phyloP scores from a whole-genome alignment of 53 echinoderm and acorn worm species.

The Zoroaster sp. region DNA sequence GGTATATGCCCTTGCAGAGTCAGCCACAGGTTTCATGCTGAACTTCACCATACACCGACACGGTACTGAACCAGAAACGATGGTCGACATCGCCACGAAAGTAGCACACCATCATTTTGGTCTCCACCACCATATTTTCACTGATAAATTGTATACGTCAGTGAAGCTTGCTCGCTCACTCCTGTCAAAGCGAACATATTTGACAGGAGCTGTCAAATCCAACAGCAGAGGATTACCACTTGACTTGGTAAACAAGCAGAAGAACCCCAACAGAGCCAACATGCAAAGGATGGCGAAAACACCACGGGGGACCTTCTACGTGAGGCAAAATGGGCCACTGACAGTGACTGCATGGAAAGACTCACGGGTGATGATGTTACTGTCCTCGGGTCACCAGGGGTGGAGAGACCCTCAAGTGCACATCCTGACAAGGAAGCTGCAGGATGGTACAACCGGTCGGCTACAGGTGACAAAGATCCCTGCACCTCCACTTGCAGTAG shows the following conservation, averaged over 20 bases:
- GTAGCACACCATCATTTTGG: too few relatives aligned
- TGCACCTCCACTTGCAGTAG: too few relatives aligned
- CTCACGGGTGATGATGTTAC: not conserved
- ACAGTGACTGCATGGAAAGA: conserved; percentile 17
- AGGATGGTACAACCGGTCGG: not conserved
- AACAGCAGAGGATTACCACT: conserved; percentile 19
- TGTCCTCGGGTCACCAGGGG: conserved; percentile 43
- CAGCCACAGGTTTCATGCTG: not conserved
- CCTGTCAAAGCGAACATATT: not conserved
- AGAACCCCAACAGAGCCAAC: not conserved
- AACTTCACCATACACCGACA: not conserved
- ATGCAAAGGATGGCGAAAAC: not conserved
- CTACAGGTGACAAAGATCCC: too few relatives aligned
- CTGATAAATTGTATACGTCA: too few relatives aligned
- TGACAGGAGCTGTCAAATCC: conserved; percentile 3
- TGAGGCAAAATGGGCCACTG: conserved; percentile 11
- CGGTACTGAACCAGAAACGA: too few relatives aligned
- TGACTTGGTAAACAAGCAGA: not conserved
- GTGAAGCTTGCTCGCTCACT: not conserved
- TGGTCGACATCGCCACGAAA: too few relatives aligned
- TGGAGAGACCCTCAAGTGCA: conserved; percentile 22
- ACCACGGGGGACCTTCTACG: not conserved
- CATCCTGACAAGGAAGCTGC: conserved; percentile 37
- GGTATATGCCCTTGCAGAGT: not conserved
- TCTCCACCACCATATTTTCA: too few relatives aligned